These are phyloP conservation scores for mouse (Mus musculus) DNA, from an alignment of 2,113 vertebrate species.

Conservation along the genomic window GRCm39 chr1:75941501-75942000, in stretches of 20 bases:
- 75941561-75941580: conserved; percentile 72
- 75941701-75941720: not conserved
- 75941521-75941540: conserved; percentile 74
- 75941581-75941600: conserved; percentile 69
- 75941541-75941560: conserved; percentile 77
- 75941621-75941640: conserved; percentile 79
- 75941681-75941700: conserved; percentile 61
- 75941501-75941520: conserved; percentile 76
- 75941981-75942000: not conserved
- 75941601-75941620: conserved; percentile 61
- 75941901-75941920: not conserved
- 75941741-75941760: not conserved
- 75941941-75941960: not conserved
- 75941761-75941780: not conserved
- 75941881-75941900: not conserved
- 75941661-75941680: conserved; percentile 63
- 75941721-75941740: conserved; percentile 12
- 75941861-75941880: not conserved
- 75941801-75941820: not conserved
- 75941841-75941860: not conserved
- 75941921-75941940: not conserved
- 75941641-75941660: conserved; percentile 74
- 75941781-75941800: not conserved
- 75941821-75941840: not conserved
- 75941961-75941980: not conserved